Conservation (phyloP, 2,888 invertebrate species). For the Philereme vetulata region DNA sequence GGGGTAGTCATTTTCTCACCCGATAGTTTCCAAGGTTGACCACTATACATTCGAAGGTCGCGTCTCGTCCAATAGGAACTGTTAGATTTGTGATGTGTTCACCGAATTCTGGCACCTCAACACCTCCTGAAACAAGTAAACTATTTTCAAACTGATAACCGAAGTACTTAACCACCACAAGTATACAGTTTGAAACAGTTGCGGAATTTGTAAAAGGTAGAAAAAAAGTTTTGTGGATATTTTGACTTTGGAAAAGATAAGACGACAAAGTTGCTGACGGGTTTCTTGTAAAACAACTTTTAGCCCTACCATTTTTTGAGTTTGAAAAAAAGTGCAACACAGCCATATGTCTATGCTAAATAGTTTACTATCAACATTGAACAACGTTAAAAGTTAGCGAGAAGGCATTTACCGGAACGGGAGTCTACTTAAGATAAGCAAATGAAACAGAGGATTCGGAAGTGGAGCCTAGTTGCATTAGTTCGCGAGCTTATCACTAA, state of each 20-base stretch:
- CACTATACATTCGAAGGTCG: conserved; percentile 94
- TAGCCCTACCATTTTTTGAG: too few relatives aligned
- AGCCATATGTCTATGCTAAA: neutral
- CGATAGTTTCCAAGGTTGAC: conserved; percentile 94
- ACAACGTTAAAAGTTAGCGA: conserved; percentile 19
- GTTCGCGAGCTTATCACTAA: conserved; percentile 51
- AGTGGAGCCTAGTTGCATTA: conserved; percentile 42
- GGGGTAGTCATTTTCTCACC: conserved; percentile 82
- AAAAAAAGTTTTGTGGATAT: neutral
- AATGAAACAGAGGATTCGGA: conserved; percentile 37
- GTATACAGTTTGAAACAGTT: too few relatives aligned
- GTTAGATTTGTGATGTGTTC: conserved; percentile 93
- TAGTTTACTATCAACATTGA: conserved; percentile 18
- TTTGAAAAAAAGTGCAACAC: conserved; percentile 4
- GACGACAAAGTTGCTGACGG: too few relatives aligned
- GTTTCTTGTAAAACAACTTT: too few relatives aligned
- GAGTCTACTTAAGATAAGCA: conserved; percentile 34
- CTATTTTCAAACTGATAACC: neutral
- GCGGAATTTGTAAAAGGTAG: neutral
- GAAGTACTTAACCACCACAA: too few relatives aligned
- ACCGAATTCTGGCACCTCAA: conserved; percentile 91
- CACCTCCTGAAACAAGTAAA: conserved; percentile 77
- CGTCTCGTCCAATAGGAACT: conserved; percentile 93
- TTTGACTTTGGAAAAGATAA: too few relatives aligned
- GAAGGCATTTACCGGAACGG: conserved; percentile 23